Evolutionary conservation across 2,113 vertebrate species (phyloP).

Genomic region (Rhinichthys klamathensis): DNA sequence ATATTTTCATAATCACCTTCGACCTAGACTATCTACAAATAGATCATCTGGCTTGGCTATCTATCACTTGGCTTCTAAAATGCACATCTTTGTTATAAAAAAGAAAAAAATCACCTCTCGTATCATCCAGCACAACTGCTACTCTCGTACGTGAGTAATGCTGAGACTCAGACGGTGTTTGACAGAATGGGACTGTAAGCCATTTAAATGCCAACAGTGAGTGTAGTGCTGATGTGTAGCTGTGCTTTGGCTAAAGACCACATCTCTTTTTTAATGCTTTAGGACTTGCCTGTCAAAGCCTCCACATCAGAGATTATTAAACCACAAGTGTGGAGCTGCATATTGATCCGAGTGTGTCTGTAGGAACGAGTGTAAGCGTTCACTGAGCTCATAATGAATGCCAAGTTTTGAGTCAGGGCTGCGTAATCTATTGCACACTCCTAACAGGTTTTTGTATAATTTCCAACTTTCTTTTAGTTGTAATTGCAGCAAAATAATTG

Average conservation of each 20-base stretch:
- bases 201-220: constrained; percentile 46
- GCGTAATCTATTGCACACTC: not conserved
- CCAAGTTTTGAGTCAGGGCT: not conserved
- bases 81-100: not conserved
- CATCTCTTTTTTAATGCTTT: constrained; percentile 43
- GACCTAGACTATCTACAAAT: not conserved
- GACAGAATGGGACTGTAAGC: constrained; percentile 32
- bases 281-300: constrained; percentile 45
- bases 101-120: not conserved
- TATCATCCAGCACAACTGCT: constrained; percentile 1
- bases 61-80: not conserved
- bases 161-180: constrained; percentile 33
- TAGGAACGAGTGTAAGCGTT: constrained; percentile 8
- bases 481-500: not conserved
- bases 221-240: constrained; percentile 28
- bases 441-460: not conserved
- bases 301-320: constrained; percentile 37
- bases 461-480: not conserved
- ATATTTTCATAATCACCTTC: not conserved
- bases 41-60: not conserved
- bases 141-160: constrained; percentile 14
- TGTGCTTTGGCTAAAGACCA: constrained; percentile 37
- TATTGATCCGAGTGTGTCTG: constrained; percentile 12
- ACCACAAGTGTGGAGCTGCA: constrained; percentile 3
- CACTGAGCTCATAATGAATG: constrained; percentile 15